Base-by-base conservation (phyloP, 2,888 invertebrate species). In the Sphaerophoria taeniata region DNA sequence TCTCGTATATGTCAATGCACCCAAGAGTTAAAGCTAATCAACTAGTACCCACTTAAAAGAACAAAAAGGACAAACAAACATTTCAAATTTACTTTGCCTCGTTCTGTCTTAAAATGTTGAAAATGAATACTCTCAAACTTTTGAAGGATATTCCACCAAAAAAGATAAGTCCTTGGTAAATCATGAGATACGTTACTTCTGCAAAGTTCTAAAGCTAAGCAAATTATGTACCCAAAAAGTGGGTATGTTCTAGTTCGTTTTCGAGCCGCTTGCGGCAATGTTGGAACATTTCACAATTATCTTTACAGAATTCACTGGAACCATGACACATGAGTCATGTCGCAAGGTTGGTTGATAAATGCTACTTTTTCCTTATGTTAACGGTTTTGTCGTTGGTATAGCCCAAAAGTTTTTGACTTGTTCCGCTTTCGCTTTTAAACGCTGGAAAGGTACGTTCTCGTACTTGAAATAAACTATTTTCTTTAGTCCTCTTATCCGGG, bases 271-370 rank as follows among this genome's bases (percentile, higher is more conserved):
- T 16, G 24, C 6, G 14, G 65, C 9, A 11, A 43, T 6, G 43
- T 4, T 11, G 9, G 16, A 65, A 36, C 11, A 45, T 49, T 6
- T 34, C 0, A 73, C 7, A n/a, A 16, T 65, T 39, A 34, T 31
- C 65, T 0, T 31, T 45, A 24, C 47, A 6, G 47, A 43, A 24
- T 49, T 31, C 53, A 33, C 16, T n/a, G 53, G n/a, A 39, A 34
- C 51, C 67, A 24, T 24, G 24, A 24, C 24, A 34, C 43, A 45
- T 70, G 53, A 55, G 55, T 24, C 33, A 33, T 24, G 36, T 77
- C 61, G 55, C 53, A 36, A 39, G 53, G 39, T 67, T 9, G 9
- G 39, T 67, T 61, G 76, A 70, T 55, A 77, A 72, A 43, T 45
- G 9, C 31, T 56, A 43, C 43, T 77, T 78, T 55, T n/a, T 24